These are phyloP conservation scores for Druon quercuslanigerum DNA, from an alignment of 1,140 invertebrate species.

Conservation along the genomic window DNA sequence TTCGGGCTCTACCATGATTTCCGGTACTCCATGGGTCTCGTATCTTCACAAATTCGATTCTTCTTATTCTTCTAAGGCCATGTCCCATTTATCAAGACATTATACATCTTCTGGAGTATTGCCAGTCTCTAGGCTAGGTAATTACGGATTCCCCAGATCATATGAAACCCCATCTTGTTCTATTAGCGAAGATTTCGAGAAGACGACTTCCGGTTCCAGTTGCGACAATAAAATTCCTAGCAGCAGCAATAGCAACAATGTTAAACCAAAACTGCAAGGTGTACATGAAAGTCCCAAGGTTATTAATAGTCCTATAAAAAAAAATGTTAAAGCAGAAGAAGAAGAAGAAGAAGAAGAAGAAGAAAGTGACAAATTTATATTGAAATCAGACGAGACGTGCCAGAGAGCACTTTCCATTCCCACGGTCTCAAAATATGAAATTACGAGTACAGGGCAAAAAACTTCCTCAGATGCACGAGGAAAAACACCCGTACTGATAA, in stretches of 20 bases:
- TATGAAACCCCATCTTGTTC: constrained; percentile 51
- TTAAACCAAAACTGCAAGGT: background rate
- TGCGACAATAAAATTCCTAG: background rate
- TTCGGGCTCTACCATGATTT: constrained; percentile 76
- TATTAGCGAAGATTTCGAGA: constrained; percentile 44
- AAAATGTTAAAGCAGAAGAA: background rate
- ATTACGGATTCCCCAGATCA: constrained; percentile 57
- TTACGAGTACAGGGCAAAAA: constrained; percentile 53
- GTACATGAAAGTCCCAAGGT: background rate
- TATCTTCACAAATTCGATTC: constrained; percentile 78
- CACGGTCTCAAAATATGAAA: background rate
- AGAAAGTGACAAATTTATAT: background rate
- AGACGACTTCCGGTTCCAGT: constrained; percentile 21
- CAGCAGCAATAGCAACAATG: background rate
- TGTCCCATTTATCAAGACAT: constrained; percentile 53
- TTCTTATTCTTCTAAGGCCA: constrained; percentile 42
- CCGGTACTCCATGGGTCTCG: constrained; percentile 78
- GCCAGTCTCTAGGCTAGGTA: constrained; percentile 50
- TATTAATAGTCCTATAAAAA: background rate
- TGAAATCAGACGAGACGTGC: background rate
- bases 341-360: background rate
- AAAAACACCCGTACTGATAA: constrained; percentile 72
- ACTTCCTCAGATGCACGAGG: constrained; percentile 67
- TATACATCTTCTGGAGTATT: constrained; percentile 36
- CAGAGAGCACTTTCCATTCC: background rate